phyloP scores from a whole-genome alignment of 1,140 invertebrate species.

The Leptinotarsa undecemlineata region DNA sequence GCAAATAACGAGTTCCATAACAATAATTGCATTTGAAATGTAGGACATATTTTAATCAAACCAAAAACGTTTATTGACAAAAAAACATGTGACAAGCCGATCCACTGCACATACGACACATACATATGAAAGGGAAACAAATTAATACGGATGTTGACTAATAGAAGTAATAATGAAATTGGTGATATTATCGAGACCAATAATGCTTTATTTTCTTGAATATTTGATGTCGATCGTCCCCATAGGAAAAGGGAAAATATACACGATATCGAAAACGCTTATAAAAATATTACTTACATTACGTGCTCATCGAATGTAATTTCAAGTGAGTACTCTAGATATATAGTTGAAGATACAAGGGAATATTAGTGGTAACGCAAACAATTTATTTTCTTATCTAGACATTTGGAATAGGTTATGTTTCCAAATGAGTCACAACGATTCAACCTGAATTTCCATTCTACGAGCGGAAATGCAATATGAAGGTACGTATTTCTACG shows the following conservation, averaged over 20 bases:
- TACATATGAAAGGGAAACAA: constrained; percentile 22
- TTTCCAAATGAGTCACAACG: not conserved
- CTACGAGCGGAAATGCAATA: too few relatives aligned
- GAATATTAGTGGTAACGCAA: constrained; percentile 1
- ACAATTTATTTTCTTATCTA: constrained; percentile 7
- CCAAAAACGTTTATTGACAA: not conserved
- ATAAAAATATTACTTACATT: constrained; percentile 12
- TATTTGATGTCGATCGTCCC: constrained; percentile 22
- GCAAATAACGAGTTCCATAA: not conserved
- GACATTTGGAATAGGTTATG: not conserved
- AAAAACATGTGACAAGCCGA: too few relatives aligned
- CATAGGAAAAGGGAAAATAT: not conserved
- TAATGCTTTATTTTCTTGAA: constrained; percentile 33
- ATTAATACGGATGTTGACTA: constrained; percentile 24
- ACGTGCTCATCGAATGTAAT: constrained; percentile 11
- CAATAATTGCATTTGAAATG: not conserved
- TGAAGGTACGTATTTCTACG: too few relatives aligned
- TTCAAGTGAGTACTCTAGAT: constrained; percentile 12
- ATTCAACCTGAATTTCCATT: not conserved
- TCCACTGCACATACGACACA: too few relatives aligned
- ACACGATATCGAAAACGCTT: constrained; percentile 6
- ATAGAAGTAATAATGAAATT: constrained; percentile 36
- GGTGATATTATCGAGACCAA: constrained; percentile 34
- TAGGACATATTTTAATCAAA: not conserved
- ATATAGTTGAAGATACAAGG: not conserved